These are phyloP conservation scores for Nannoperca obscura DNA, from an alignment of 2,797 vertebrate species.

Conservation along the genomic window DNA sequence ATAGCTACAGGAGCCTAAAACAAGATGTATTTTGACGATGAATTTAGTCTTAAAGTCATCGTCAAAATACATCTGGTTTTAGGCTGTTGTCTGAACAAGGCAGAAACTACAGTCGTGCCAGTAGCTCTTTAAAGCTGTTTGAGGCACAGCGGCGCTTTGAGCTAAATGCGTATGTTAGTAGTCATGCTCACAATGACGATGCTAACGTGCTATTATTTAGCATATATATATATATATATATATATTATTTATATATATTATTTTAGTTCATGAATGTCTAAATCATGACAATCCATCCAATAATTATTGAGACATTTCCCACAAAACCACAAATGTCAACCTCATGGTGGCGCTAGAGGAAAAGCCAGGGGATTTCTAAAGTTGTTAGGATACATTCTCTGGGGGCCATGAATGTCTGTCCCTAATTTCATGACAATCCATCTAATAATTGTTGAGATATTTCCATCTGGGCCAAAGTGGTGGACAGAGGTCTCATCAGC, in stretches of 20 bases:
- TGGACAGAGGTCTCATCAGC: conserved; percentile 13
- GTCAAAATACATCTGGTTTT: conserved; percentile 22
- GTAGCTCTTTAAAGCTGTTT: background rate
- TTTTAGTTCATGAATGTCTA: background rate
- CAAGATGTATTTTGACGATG: too few relatives aligned
- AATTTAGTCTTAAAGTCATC: conserved; percentile 27
- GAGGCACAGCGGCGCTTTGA: background rate
- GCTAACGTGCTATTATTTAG: too few relatives aligned
- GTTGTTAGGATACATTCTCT: background rate
- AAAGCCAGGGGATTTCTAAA: background rate
- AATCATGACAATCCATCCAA: background rate
- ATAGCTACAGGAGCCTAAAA: too few relatives aligned
- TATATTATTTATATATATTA: too few relatives aligned
- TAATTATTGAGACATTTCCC: conserved; percentile 13
- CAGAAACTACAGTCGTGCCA: background rate
- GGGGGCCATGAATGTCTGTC: background rate
- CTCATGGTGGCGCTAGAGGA: background rate
- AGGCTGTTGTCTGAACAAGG: background rate
- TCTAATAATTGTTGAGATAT: background rate
- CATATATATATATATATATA: too few relatives aligned
- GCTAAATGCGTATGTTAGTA: background rate
- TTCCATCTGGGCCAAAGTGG: conserved; percentile 1
- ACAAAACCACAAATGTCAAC: background rate
- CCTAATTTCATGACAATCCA: background rate
- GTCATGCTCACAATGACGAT: too few relatives aligned